Percentiles rank a stretch among this genome's conserved stretches.
These are phyloP conservation scores for Propithecus coquereli DNA, from an alignment of 2,113 vertebrate genomes.

Conservation along the genomic window DNA sequence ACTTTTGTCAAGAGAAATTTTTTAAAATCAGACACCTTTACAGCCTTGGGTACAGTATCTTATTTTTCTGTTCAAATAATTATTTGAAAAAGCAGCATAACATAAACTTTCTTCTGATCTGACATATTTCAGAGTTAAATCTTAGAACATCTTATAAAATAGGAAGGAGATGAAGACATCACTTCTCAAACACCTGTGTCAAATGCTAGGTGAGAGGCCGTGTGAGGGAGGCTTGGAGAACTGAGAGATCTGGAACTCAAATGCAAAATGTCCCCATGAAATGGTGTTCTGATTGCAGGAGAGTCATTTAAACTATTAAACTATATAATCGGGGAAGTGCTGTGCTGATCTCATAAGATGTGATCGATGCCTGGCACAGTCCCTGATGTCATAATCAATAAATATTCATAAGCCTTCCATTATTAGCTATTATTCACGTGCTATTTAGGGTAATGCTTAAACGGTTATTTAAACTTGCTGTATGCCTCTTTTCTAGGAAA, in stretches of 20 bases:
- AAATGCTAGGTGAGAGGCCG: accelerated
- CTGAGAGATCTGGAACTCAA: neutral
- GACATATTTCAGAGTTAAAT: neutral
- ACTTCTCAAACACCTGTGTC: neutral
- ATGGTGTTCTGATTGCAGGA: neutral
- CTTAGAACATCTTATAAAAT: neutral
- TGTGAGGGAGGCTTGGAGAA: accelerated
- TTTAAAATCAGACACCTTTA: neutral
- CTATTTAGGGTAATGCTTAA: neutral
- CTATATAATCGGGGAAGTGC: neutral
- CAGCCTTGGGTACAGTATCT: neutral
- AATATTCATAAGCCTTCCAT: neutral
- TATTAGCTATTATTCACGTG: neutral
- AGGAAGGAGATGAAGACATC: neutral
- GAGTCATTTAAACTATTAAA: neutral
- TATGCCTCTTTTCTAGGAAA: neutral
- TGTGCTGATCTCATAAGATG: neutral
- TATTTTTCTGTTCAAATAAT: neutral
- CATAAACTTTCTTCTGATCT: neutral
- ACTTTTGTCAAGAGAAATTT: neutral
- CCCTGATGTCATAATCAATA: neutral
- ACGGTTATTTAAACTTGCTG: neutral
- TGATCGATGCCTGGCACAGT: accelerated
- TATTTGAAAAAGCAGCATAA: neutral
- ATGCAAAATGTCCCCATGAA: accelerated